Conservation (phyloP, 1,140 invertebrate genomes). For the Portunus trituberculatus region DNA sequence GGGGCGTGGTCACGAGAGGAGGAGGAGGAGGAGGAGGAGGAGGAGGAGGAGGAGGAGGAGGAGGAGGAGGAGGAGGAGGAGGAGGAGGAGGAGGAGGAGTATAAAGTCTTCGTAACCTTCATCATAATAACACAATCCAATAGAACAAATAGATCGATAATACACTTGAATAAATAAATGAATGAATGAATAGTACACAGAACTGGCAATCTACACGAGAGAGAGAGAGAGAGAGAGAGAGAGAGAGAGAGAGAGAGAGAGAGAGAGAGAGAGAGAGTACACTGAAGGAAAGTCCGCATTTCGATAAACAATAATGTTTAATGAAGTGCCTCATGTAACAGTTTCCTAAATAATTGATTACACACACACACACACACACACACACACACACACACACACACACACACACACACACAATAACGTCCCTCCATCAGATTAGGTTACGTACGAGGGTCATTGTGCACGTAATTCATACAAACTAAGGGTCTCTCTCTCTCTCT, state of each 20-base stretch:
- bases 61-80: not conserved
- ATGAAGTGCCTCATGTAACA: not conserved
- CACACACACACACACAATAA: not conserved
- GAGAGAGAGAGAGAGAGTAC: not conserved
- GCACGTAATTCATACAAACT: no score
- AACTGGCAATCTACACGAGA: not conserved
- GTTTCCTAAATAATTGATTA: not conserved
- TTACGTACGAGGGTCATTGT: no score
- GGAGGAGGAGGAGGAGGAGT: not conserved
- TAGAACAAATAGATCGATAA: no score
- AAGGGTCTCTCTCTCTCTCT: no score
- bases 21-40: not conserved
- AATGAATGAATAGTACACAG: not conserved
- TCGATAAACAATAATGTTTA: not conserved
- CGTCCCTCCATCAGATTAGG: no score
- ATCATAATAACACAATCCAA: not conserved
- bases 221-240: slow-evolving; percentile 8
- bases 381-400: slow-evolving; percentile 8
- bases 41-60: no score
- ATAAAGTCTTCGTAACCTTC: not conserved
- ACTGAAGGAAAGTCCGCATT: not conserved
- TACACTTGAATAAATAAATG: not conserved
- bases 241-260: slow-evolving; percentile 20
- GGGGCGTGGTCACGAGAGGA: not conserved
- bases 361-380: not conserved